Evolutionary conservation across 2,113 vertebrate species (phyloP).

Genomic region (Cercocebus atys): DNA sequence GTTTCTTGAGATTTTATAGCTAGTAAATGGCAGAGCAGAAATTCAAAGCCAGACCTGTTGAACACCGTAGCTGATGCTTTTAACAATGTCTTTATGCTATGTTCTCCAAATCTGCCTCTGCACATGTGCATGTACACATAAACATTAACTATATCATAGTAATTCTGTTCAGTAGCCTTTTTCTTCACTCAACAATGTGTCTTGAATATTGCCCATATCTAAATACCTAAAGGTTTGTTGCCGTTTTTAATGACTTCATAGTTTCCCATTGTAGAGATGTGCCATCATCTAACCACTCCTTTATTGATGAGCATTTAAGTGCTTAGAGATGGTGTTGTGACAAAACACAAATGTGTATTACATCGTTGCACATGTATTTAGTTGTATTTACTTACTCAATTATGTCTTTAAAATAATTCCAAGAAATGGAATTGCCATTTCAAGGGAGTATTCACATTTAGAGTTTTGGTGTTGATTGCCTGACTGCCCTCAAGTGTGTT

Average conservation of each 20-base stretch:
- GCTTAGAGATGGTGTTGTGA: neutral
- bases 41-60: neutral
- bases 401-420: conserved; percentile 18
- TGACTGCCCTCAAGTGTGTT: neutral
- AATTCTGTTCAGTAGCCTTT: neutral
- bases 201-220: neutral
- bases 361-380: neutral
- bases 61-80: neutral
- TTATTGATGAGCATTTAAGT: neutral
- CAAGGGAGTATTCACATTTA: neutral
- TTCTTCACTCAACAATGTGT: neutral
- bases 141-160: neutral
- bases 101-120: neutral
- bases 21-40: neutral
- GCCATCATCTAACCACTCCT: neutral
- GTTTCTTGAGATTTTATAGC: conserved; percentile 8
- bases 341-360: neutral
- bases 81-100: neutral
- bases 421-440: conserved; percentile 16
- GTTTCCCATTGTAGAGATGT: neutral
- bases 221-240: neutral
- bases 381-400: neutral
- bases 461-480: neutral
- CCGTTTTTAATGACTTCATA: neutral
- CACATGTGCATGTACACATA: neutral